phyloP scores from a whole-genome alignment of 2,888 invertebrate species.

The Drosophila incognita region DNA sequence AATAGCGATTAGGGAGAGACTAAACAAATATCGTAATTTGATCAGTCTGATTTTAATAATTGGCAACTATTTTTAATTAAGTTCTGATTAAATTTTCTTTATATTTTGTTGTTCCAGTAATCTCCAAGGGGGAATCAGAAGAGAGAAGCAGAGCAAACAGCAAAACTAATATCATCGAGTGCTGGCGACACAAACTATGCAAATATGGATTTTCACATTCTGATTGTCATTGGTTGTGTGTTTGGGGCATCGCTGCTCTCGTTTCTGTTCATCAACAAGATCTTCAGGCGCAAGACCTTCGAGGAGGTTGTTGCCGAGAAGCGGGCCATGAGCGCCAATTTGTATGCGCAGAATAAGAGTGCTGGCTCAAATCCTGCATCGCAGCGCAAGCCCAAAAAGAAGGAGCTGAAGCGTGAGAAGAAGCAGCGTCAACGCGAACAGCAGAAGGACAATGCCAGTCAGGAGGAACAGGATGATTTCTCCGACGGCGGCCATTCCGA shows the following conservation, averaged over 20 bases:
- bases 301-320: conserved; percentile 85
- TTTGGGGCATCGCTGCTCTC: conserved; percentile 84
- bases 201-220: conserved; percentile 85
- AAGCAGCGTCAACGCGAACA: conserved; percentile 81
- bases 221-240: conserved; percentile 84
- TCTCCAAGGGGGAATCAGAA: conserved; percentile 24
- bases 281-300: conserved; percentile 84
- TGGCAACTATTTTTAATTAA: background rate
- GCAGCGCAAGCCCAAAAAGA: conserved; percentile 81
- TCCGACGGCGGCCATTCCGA: conserved; percentile 80
- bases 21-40: background rate
- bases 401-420: conserved; percentile 83
- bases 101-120: conserved; percentile 28
- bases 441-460: conserved; percentile 69
- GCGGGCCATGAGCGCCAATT: conserved; percentile 83
- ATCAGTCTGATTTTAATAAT: background rate
- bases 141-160: conserved; percentile 29
- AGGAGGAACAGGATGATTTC: conserved; percentile 74
- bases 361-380: conserved; percentile 49
- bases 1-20: background rate
- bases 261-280: conserved; percentile 84
- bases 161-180: conserved; percentile 8
- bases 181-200: conserved; percentile 76
- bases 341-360: conserved; percentile 82
- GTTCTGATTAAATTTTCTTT: background rate